Base-by-base conservation (phyloP, 2,113 vertebrate genomes). In the Oncorhynchus clarkii region DNA sequence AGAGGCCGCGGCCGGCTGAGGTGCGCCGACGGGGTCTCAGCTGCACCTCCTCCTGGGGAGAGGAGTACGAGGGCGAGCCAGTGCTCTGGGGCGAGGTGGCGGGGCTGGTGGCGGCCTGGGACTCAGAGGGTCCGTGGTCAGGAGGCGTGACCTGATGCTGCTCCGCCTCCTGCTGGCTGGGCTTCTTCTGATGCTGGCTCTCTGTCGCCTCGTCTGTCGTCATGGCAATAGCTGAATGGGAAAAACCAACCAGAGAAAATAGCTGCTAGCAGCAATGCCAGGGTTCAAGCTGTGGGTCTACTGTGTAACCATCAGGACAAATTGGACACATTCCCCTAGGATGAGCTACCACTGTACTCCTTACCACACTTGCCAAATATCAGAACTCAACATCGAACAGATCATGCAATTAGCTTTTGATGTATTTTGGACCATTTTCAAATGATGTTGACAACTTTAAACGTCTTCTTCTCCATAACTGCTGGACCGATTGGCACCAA, bases 171-270 rank as follows among this genome's bases (percentile, higher is more conserved):
- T 2, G 82, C 86, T 84, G 82, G 31, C 73, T 82, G 0, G 90
- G 87, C 80, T 91, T 91, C 82, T 90, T 91, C 88, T 92, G 39
- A 45, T 45, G 87, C 92, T 95, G 92, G 91, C 94, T 92, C 73
- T 92, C 91, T 18, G 51, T 54, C 0, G 87, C 90, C 87, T 94
- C 92, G 82, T 99, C 97, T 95, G 98, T 99, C 73, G 97, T 98
- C 98, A 99, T 99, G 94, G 91, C 93, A 92, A 86, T 82, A 51
- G 75, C 97, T 97, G 84, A 6, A 6, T 8, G 62, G 24, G 64
- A 2, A 60, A 64, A 18, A 45, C 2, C 9, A n/a, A 16, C 51
- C 51, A 60, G 13, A n/a, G 1, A 24, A 39, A 12, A 45, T 12
- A 45, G 39, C 7, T 39, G 39, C 39, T 11, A 45, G 9, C 39